Percentiles rank a stretch among this genome's conserved stretches.
Evolutionary conservation across 64 coral and sea anemone genomes (phyloP).

Genomic region (Porites australiensis): DNA sequence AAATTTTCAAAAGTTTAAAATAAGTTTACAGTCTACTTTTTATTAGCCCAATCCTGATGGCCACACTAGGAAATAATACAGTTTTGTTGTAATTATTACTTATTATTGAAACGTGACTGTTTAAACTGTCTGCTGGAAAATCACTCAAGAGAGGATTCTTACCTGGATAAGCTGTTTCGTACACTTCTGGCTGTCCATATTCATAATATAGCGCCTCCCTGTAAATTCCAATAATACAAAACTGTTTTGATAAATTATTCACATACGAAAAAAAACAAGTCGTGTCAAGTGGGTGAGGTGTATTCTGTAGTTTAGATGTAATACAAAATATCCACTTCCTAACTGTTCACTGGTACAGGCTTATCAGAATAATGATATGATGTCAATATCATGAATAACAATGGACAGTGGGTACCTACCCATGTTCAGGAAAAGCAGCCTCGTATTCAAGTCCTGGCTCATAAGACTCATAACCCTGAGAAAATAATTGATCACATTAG

Average conservation of each 20-base stretch:
- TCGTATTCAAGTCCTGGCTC: slow-evolving; percentile 67
- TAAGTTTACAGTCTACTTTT: no score
- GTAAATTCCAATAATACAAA: not conserved
- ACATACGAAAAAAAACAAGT: not conserved
- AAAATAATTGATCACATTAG: not conserved
- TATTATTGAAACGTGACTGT: not conserved
- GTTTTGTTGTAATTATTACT: no score
- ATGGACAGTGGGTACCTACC: slow-evolving; percentile 23
- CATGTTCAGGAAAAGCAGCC: slow-evolving; percentile 65
- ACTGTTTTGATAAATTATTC: not conserved
- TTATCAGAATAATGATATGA: no score
- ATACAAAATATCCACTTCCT: no score
- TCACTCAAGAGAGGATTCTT: not conserved
- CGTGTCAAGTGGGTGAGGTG: no score
- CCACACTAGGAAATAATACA: no score
- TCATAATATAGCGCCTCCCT: slow-evolving; percentile 66
- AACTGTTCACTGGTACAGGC: no score
- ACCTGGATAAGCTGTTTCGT: slow-evolving; percentile 73
- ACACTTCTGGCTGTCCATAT: slow-evolving; percentile 68
- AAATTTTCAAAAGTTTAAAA: no score
- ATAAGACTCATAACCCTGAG: slow-evolving; percentile 56
- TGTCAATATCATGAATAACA: no score
- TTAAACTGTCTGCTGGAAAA: no score
- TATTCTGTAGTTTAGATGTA: no score
- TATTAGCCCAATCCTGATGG: not conserved